Conservation (phyloP, 2,888 invertebrate genomes). For the Sinodicranocentrus sp. region DNA sequence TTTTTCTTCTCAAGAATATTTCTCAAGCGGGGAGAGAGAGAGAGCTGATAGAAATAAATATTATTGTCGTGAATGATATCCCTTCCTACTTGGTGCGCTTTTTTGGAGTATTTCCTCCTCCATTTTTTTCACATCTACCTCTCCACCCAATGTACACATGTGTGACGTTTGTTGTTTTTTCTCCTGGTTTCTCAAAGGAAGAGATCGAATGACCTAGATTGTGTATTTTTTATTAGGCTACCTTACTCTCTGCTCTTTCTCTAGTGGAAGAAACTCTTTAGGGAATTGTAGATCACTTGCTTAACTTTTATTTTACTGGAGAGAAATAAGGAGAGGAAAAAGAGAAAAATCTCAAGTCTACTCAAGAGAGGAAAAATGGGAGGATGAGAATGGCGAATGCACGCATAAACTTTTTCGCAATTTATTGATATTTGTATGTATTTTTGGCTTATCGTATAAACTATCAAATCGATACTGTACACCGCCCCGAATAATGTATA, state of each 20-base stretch:
- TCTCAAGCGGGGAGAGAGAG: background rate
- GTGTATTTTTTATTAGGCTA: too few species aligned
- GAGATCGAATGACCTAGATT: constrained; percentile 23
- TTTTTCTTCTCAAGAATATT: constrained; percentile 2
- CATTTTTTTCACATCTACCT: background rate
- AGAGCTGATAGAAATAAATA: constrained; percentile 37
- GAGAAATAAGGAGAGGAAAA: background rate
- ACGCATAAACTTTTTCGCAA: too few species aligned
- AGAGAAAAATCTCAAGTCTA: constrained; percentile 2
- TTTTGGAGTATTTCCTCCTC: background rate
- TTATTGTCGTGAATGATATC: constrained; percentile 17
- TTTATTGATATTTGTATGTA: too few species aligned
- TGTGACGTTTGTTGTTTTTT: background rate
- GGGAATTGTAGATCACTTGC: too few species aligned
- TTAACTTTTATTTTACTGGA: too few species aligned
- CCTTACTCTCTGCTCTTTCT: too few species aligned
- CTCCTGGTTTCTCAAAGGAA: constrained; percentile 3
- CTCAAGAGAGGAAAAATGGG: too few species aligned
- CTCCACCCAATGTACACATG: constrained; percentile 7
- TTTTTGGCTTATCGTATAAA: too few species aligned
- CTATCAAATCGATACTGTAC: too few species aligned
- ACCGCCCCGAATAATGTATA: too few species aligned
- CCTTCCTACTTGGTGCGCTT: background rate
- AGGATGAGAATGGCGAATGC: background rate
- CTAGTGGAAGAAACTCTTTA: too few species aligned